Percentiles rank a stretch among this genome's conserved stretches.
Conservation (phyloP, 2,113 vertebrate genomes). For the Eonycteris spelaea region DNA sequence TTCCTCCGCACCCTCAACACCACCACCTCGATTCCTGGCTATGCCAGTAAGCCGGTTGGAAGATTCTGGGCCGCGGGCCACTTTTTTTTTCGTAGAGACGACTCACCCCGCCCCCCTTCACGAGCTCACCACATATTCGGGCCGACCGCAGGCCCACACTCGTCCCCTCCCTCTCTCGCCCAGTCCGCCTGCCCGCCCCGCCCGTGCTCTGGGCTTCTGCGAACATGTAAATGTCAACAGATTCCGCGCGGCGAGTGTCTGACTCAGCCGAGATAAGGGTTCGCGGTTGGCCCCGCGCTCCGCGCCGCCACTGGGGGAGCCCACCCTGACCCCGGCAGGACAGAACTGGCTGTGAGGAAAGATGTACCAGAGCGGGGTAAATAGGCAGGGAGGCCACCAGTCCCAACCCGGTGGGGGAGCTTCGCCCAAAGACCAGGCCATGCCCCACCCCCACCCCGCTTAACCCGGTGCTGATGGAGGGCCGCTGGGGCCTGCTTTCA, state of each 20-base stretch:
- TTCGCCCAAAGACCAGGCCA: neutral
- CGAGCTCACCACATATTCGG: neutral
- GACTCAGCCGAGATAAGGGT: constrained; percentile 63
- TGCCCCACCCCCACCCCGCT: constrained; percentile 47
- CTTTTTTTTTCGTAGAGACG: constrained; percentile 60
- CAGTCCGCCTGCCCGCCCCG: neutral
- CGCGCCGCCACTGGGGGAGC: neutral
- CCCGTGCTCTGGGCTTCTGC: constrained; percentile 61
- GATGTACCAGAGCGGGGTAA: neutral
- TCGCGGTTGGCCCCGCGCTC: constrained; percentile 56
- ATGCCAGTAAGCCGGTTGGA: constrained; percentile 29
- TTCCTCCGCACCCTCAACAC: neutral
- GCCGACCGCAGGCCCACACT: constrained; percentile 36
- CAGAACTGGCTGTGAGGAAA: constrained; percentile 46
- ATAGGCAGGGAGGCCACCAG: neutral
- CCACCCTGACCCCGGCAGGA: constrained; percentile 61
- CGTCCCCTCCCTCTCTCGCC: neutral
- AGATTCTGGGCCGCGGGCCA: constrained; percentile 65
- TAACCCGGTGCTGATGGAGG: neutral
- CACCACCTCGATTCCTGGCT: constrained; percentile 48
- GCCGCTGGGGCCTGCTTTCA: constrained; percentile 21
- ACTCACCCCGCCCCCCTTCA: neutral
- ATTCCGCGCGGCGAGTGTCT: constrained; percentile 64
- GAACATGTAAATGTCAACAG: constrained; percentile 80
- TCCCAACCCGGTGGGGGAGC: neutral